A percentile compares a stretch with the other conserved stretches of the same genome.
These are phyloP conservation scores for Clarias fuscus DNA, from an alignment of 2,797 vertebrate species.

Conservation along the genomic window DNA sequence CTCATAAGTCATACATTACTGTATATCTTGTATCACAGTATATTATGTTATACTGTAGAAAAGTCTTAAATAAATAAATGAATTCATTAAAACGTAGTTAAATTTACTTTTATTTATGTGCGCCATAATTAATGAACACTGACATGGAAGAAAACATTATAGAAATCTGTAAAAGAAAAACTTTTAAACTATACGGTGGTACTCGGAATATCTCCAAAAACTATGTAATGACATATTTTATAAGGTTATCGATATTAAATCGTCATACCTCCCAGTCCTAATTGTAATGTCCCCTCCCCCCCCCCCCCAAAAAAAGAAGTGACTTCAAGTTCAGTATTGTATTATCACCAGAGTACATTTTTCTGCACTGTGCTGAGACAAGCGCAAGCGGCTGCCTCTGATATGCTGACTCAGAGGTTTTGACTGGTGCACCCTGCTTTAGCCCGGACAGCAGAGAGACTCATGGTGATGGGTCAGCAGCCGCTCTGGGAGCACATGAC, in stretches of 20 bases:
- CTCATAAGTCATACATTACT: background rate
- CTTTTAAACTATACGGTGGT: background rate
- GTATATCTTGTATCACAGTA: background rate
- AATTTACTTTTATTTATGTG: background rate
- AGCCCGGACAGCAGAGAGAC: constrained; percentile 15
- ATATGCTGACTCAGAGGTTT: constrained; percentile 21
- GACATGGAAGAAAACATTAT: background rate
- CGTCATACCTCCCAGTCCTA: background rate
- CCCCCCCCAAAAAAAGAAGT: background rate
- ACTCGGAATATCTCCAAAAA: background rate
- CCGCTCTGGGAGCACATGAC: constrained; percentile 30
- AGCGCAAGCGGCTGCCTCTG: constrained; percentile 2
- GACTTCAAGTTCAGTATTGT: background rate
- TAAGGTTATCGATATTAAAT: background rate
- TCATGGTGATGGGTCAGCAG: constrained; percentile 38
- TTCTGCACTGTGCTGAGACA: constrained; percentile 8
- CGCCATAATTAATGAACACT: background rate
- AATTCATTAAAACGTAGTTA: background rate
- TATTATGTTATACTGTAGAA: background rate
- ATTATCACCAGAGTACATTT: background rate
- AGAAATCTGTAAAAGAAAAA: background rate
- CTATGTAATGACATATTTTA: background rate
- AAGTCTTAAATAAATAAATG: background rate
- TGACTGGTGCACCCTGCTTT: constrained; percentile 29
- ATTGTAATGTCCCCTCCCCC: background rate